Evolutionary conservation across 2,797 vertebrate genomes (phyloP), one percentile per base, ranked within the genome.

Genomic region (Momotus momota): DNA sequence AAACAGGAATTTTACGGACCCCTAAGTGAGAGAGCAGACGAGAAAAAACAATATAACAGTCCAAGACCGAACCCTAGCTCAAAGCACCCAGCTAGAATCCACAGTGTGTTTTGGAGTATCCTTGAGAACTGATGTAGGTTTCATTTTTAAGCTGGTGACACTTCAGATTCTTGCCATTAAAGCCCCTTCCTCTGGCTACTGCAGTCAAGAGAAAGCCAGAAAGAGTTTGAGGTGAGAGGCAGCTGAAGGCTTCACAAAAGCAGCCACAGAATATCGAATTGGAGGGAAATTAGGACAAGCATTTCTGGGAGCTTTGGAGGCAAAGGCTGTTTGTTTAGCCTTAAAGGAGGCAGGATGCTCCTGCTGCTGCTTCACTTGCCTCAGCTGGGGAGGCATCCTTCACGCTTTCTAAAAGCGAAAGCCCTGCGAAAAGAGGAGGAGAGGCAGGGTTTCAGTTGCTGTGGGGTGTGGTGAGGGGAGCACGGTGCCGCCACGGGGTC

Each of bases 311-410:
- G 86, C 70, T 83, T 46, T 70, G 62, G 57, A 93, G 70, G 73
- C 43, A 71, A 31, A 27, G 13, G 57, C 52, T 87, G 64, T 60
- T 85, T 86, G 73, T 86, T 94, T 58, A 80, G 81, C 95, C 86
- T 85, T 69, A 80, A 69, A 93, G 91, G 57, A 86, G 81, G 25
- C 58, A 83, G 86, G 41, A 72, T 94, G 88, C 82, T 93, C 79
- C 62, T 0, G 0, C 10, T 27, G 31, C 90, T 29, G 35, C 74
- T 49, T 54, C 2, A 1, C 66, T 72, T 4, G 49, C 66, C 70
- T 62, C 79, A 29, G 79, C 92, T 72, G 60, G 81, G 60, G 79
- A 73, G 93, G 74, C 71, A 93, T 43, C 91, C 69, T 51, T 45
- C 55, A 13, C 0, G 19, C 71, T 91, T 69, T 61, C 70, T 70